Base-by-base conservation (phyloP, 2,888 invertebrate species). In the Xylota sylvarum region DNA sequence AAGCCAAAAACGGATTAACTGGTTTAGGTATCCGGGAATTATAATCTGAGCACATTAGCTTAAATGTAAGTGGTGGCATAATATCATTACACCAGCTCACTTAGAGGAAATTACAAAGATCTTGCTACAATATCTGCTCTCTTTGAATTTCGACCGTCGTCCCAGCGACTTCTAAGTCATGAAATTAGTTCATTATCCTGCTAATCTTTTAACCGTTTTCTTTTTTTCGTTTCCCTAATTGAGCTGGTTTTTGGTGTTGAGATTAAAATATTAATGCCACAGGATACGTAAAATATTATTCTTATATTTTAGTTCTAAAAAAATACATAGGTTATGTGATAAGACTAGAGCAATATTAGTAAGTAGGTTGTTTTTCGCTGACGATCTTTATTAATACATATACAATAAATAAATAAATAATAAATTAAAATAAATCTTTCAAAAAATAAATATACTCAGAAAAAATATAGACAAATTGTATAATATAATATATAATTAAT, bases 261-360 rank as follows among this genome's bases (percentile, higher is more conserved):
- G 14, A 37, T n/a, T 58, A 19, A 19, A 23, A 37, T 37, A 37
- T 0, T 5, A 4, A 58, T 23, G 19, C 35, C 58, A n/a, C 37
- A 40, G 2, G 27, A 6, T 43, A 37, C 6, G 46, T 4, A 17
- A 6, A n/a, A 14, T 14, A 46, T 6, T 17, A 6, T 46, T 17
- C 1, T 19, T 48, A 19, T 23, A 7, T 10, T 19, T 48, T 19
- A 19, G 5, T 7, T 35, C 32, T 19, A 12, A 30, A 5, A 12
- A 64, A n/a, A 52, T 10, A 30, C 12, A n/a, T 52, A 46, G 12
- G 5, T 48, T 35, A 65, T n/a, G 32, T 32, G n/a, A 48, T 64
- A 65, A 48, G 17, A 19, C 17, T 7, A 50, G 19, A 65, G 32
- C 64, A 65, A 65, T 65, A 65, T 35, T 48, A 50, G 35, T 17